These are phyloP conservation scores for Drosophila mauritiana DNA, from an alignment of 1,140 invertebrate species.

Conservation along the genomic window DNA sequence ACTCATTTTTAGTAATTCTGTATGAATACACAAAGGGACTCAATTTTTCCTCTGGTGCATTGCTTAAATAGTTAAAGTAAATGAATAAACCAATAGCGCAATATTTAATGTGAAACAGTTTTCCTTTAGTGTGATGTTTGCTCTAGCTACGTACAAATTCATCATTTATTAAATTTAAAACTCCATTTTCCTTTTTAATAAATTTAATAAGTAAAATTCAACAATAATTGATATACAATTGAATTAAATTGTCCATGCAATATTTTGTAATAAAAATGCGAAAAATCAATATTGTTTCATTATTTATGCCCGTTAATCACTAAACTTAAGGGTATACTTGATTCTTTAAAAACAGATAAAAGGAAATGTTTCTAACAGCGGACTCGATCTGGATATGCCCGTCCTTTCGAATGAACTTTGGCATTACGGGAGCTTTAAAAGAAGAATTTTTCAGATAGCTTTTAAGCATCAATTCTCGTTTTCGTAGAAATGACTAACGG, in stretches of 20 bases:
- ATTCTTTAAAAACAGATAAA: too few relatives aligned
- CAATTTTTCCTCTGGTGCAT: slow-evolving; percentile 59
- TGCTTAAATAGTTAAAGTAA: slow-evolving; percentile 65
- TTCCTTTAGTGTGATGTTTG: slow-evolving; percentile 27
- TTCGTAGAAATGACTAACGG: too few relatives aligned
- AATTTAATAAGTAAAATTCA: slow-evolving; percentile 56
- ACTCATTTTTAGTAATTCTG: slow-evolving; percentile 8
- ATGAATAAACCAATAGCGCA: slow-evolving; percentile 25
- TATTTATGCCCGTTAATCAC: too few relatives aligned
- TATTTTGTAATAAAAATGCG: slow-evolving; percentile 76
- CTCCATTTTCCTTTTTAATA: slow-evolving; percentile 46
- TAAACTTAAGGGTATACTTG: too few relatives aligned
- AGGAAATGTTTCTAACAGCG: too few relatives aligned
- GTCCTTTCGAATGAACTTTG: too few relatives aligned
- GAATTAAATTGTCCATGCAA: slow-evolving; percentile 72
- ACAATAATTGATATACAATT: slow-evolving; percentile 53
- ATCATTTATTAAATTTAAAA: slow-evolving; percentile 61
- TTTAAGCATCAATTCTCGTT: too few relatives aligned
- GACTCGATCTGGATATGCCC: too few relatives aligned
- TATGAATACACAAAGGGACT: neutral
- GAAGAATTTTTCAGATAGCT: too few relatives aligned
- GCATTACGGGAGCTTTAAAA: too few relatives aligned
- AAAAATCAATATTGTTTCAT: slow-evolving; percentile 8
- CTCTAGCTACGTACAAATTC: slow-evolving; percentile 39
- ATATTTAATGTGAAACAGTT: slow-evolving; percentile 16